Evolutionary conservation across 2,797 vertebrate species (phyloP).

Genomic region (Enteromius trimaculatus): DNA sequence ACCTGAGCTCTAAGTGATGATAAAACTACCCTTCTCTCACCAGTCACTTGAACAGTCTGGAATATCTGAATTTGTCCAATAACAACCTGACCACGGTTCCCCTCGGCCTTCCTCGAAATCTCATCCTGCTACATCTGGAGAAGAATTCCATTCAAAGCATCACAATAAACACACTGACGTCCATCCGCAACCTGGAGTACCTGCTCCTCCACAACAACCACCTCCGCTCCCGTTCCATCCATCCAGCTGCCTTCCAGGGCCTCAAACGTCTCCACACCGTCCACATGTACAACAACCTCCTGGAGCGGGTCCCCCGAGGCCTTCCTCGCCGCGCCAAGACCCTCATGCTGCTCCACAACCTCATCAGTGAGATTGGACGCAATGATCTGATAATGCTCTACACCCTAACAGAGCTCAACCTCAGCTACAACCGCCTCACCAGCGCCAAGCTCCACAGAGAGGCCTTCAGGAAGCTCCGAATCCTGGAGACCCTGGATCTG

Average conservation of each 20-base stretch:
- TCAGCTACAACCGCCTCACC: slow-evolving; percentile 95
- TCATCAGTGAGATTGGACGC: slow-evolving; percentile 87
- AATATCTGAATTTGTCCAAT: slow-evolving; percentile 95
- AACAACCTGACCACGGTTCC: slow-evolving; percentile 93
- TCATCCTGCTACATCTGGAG: slow-evolving; percentile 94
- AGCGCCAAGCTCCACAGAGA: slow-evolving; percentile 86
- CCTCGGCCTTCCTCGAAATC: slow-evolving; percentile 87
- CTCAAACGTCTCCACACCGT: slow-evolving; percentile 96
- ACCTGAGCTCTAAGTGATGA: slow-evolving; percentile 7
- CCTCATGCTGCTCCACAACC: slow-evolving; percentile 95
- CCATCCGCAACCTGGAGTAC: slow-evolving; percentile 92
- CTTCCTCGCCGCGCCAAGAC: slow-evolving; percentile 92
- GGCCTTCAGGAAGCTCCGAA: slow-evolving; percentile 91
- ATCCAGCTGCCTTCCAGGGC: slow-evolving; percentile 89
- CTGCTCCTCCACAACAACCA: slow-evolving; percentile 96
- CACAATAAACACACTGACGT: slow-evolving; percentile 82
- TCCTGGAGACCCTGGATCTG: slow-evolving; percentile 88
- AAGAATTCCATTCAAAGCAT: slow-evolving; percentile 91
- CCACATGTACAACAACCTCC: slow-evolving; percentile 94
- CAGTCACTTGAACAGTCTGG: slow-evolving; percentile 87
- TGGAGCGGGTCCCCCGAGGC: slow-evolving; percentile 90
- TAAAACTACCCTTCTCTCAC: not conserved
- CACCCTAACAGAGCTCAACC: slow-evolving; percentile 93
- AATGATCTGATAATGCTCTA: slow-evolving; percentile 90
- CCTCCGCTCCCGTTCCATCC: slow-evolving; percentile 87